Evolutionary conservation across 2,797 vertebrate genomes (phyloP), one percentile per base, ranked within the genome.

Genomic region (Semaprochilodus insignis): DNA sequence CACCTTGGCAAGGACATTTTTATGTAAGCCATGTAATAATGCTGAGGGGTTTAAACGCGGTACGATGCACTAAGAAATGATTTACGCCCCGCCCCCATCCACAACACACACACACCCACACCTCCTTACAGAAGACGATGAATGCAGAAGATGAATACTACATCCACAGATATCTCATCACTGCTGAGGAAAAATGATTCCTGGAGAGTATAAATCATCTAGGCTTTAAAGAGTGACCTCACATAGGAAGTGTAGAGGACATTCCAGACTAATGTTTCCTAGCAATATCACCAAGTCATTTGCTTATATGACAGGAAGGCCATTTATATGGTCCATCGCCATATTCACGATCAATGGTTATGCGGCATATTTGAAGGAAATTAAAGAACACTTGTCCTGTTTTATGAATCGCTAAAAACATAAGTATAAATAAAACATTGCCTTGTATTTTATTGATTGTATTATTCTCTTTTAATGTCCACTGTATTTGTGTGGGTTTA

Each of bases 231-330:
- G 34, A 69, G 34, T 40, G 66, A 69, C 66, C 66, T 69, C 34
- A 36, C 66, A 10, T 34, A n/a, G 17, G 17, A 69, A 69, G 31
- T 1, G 11, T 23, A 69, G 66, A 69, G 66, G 66, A 69, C 66
- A 44, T n/a, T 69, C 34, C 36, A 36, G 31, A 44, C 19, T 69
- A 69, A 69, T 69, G 66, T 69, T 69, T 69, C 66, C 66, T 69
- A 69, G 66, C 34, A 10, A n/a, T 69, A 69, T 69, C 40, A 44
- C 66, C 19, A 69, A 69, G 66, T 69, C 6, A 69, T 69, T 69
- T 69, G 36, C 16, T 44, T 69, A 69, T 36, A 69, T 6, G 66
- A 44, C 5, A 69, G 17, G 34, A n/a, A 36, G 66, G 21, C 19
- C 36, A 69, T 69, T 69, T 69, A 69, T 44, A 44, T 21, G 34